Base-by-base conservation (phyloP, 2,113 vertebrate genomes). In the Syngnathus scovelli region DNA sequence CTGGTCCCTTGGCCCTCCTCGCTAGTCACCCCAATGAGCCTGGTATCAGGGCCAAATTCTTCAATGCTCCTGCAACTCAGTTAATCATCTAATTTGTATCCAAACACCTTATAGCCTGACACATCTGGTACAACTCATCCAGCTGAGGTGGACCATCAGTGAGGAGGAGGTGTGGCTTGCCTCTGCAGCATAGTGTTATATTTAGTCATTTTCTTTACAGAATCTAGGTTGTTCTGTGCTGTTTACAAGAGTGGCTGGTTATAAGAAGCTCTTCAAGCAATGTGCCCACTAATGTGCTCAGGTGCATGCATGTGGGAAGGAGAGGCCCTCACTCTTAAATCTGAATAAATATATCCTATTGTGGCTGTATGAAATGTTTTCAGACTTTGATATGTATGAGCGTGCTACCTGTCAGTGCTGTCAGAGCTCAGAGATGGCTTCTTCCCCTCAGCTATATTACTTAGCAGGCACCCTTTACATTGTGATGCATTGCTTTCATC, bases 1-100 rank as follows among this genome's bases (percentile, higher is more conserved):
- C 85, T 87, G 88, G 72, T 88, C 79, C 74, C 70, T 70, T 21
- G 39, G 75, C 76, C 80, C 81, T 82, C 70, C 72, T 60, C 85
- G 76, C 83, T 83, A 83, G 77, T 82, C 82, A 71, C 67, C 78
- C 78, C 78, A 68, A 70, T 51, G 68, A 59, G 68, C 72, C 65
- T 81, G 61, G 66, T 10, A 6, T 62, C 67, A 23, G 49, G 67
- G 85, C 75, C 82, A 82, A 87, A 65, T 69, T 76, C 69, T 71
- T 83, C 80, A 62, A 18, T 69, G 69, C 78, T 65, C 74, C 63
- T 77, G 18, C 49, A 21, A 66, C 78, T 80, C 74, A 83, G 79
- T 83, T 89, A 83, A 86, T 83, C 81, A 86, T 85, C 83, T 81
- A 82, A 79, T 89, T 89, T 89, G 80, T 82, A 72, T 66, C 74